Percentiles rank a stretch among this genome's conserved stretches.
These are phyloP conservation scores for Anabas testudineus DNA, from an alignment of 2,797 vertebrate genomes.

Conservation along the genomic window DNA sequence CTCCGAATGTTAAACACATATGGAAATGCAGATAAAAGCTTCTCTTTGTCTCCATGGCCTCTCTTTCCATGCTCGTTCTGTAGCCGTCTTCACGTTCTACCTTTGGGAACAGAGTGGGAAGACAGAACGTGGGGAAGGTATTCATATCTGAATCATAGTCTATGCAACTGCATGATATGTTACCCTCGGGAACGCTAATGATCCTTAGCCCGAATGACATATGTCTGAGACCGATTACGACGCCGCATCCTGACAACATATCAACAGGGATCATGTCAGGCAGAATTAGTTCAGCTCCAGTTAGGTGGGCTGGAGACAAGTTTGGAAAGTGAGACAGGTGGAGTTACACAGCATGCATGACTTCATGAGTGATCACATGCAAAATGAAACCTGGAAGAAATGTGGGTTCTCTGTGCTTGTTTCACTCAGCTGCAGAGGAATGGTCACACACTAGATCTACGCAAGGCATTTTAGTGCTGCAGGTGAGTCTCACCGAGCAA, in stretches of 20 bases:
- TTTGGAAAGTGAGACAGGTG: slow-evolving; percentile 53
- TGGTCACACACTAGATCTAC: neutral
- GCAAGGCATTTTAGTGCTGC: slow-evolving; percentile 11
- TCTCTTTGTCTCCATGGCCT: slow-evolving; percentile 62
- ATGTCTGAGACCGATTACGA: slow-evolving; percentile 76
- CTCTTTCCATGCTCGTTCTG: slow-evolving; percentile 45
- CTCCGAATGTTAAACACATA: slow-evolving; percentile 65
- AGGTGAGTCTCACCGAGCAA: slow-evolving; percentile 42
- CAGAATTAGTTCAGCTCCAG: slow-evolving; percentile 68
- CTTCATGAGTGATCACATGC: slow-evolving; percentile 17
- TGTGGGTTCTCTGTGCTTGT: neutral
- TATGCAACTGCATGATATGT: slow-evolving; percentile 51
- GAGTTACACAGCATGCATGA: slow-evolving; percentile 33
- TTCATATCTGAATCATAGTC: slow-evolving; percentile 66
- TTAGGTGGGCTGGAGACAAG: slow-evolving; percentile 43
- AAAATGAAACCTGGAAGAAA: slow-evolving; percentile 29
- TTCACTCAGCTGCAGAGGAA: slow-evolving; percentile 20
- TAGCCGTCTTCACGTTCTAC: slow-evolving; percentile 53
- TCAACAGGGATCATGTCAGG: slow-evolving; percentile 71
- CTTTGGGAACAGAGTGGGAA: slow-evolving; percentile 68
- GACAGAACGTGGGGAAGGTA: slow-evolving; percentile 47
- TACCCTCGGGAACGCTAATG: slow-evolving; percentile 68
- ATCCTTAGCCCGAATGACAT: slow-evolving; percentile 76
- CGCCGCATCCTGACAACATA: slow-evolving; percentile 59
- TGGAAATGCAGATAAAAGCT: slow-evolving; percentile 73